phyloP scores from a whole-genome alignment of 2,797 vertebrate genomes.

The Valencia hispanica region DNA sequence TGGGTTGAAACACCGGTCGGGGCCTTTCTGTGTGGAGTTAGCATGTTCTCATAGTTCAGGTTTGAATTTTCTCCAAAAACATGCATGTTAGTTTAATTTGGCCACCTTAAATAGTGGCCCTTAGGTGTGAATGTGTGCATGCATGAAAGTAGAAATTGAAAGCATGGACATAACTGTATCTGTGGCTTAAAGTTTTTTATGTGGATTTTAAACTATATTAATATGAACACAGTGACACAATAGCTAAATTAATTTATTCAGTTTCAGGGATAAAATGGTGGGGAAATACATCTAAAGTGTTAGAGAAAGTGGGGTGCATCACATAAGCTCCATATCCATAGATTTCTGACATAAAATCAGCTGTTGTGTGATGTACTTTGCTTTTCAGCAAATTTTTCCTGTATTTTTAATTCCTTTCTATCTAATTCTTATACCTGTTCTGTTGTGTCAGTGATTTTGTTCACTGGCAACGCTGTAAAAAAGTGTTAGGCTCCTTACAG shows the following conservation, averaged over 20 bases:
- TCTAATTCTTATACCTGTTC: not conserved
- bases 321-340: not conserved
- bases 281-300: not conserved
- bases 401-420: conserved; percentile 8
- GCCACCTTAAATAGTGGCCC: not conserved
- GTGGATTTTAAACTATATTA: not conserved
- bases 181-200: not conserved
- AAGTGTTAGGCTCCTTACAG: not conserved
- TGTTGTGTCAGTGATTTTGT: conserved; percentile 15
- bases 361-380: conserved; percentile 8
- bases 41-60: not conserved
- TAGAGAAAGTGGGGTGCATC: not conserved
- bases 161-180: no score
- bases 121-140: not conserved
- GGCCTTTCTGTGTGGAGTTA: not conserved
- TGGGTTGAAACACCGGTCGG: not conserved
- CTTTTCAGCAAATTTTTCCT: not conserved
- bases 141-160: no score
- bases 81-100: not conserved
- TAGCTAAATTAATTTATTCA: not conserved
- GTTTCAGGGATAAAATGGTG: not conserved
- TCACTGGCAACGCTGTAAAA: not conserved
- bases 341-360: not conserved
- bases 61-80: not conserved
- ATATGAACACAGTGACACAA: not conserved